Evolutionary conservation across 2,888 invertebrate genomes (phyloP).

Genomic region (Halocaridina rubra): DNA sequence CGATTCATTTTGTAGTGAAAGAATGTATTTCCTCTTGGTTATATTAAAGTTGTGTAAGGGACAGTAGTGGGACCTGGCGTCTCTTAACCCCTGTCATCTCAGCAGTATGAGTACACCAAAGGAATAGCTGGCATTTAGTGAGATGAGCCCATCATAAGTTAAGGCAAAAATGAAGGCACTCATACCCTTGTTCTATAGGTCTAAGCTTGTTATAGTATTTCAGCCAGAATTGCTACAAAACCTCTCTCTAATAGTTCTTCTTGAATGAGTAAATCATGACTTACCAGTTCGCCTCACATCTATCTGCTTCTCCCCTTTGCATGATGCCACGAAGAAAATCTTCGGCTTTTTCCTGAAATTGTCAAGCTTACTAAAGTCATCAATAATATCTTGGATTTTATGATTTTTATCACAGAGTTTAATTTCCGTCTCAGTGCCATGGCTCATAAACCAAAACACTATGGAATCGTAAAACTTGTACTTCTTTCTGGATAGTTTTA

Average conservation of each 20-base stretch:
- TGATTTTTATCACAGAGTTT: background rate
- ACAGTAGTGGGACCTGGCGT: no score
- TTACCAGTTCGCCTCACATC: background rate
- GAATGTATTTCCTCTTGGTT: no score
- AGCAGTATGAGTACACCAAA: no score
- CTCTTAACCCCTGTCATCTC: no score
- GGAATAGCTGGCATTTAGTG: no score
- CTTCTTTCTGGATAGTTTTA: background rate
- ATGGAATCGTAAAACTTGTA: constrained; percentile 35
- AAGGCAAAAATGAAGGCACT: no score
- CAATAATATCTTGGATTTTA: background rate
- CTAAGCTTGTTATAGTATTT: no score
- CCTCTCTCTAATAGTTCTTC: background rate
- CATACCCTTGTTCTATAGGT: no score
- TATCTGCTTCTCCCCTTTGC: constrained; percentile 1
- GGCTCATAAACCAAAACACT: constrained; percentile 35
- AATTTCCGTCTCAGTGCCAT: background rate
- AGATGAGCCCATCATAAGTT: no score
- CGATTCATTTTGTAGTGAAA: no score
- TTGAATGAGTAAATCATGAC: no score
- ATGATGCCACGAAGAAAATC: constrained; percentile 39
- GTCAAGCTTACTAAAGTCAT: background rate
- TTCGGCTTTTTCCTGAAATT: constrained; percentile 36
- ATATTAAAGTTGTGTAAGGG: no score
- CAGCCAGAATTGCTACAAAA: background rate